Base-by-base conservation (phyloP, 53 echinoderm and acorn worm species). In the Astropecten irregularis region DNA sequence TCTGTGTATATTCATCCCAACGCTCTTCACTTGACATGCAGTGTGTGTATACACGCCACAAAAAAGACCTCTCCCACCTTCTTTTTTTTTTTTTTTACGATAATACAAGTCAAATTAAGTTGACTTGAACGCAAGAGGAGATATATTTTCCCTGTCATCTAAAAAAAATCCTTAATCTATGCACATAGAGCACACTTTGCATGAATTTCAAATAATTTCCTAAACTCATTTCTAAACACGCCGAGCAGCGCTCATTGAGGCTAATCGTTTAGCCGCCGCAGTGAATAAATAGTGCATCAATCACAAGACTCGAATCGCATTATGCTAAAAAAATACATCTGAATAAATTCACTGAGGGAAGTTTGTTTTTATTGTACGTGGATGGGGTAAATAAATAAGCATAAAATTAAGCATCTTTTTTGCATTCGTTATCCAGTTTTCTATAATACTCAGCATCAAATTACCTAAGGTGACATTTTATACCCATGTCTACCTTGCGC, bases 181-280 rank as follows among this genome's bases (percentile, higher is more conserved):
- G 55, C 76, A 76, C 76, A 76, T 40, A 40, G 40, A 76, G 21
- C 30, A 36, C 55, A 56, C 55, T 57, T 76, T 58, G 57, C 76
- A 76, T 76, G 76, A 76, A 76, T 57, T 76, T 57, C 76, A 76
- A 57, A 76, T 76, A 76, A 76, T 76, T 36, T 76, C 58, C 76
- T 40, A 11, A 58, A 76, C 58, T 55, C 76, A 76, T 76, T 57
- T 56, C 56, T 39, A 18, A 76, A 76, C 76, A 76, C 16, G 76
- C 20, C 38, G 55, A 76, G 31, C 52, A 50, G 49, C n/a, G n/a
- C n/a, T n/a, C n/a, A n/a, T 49, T 50, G n/a, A n/a, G 30, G 33
- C 27, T 16, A 27, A 56, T 58, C 57, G 25, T 56, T 76, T 58
- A 57, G 56, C 44, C 56, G 38, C 29, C n/a, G n/a, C n/a, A n/a